Conservation (phyloP, 2,797 vertebrate species). For the Ispidina picta region DNA sequence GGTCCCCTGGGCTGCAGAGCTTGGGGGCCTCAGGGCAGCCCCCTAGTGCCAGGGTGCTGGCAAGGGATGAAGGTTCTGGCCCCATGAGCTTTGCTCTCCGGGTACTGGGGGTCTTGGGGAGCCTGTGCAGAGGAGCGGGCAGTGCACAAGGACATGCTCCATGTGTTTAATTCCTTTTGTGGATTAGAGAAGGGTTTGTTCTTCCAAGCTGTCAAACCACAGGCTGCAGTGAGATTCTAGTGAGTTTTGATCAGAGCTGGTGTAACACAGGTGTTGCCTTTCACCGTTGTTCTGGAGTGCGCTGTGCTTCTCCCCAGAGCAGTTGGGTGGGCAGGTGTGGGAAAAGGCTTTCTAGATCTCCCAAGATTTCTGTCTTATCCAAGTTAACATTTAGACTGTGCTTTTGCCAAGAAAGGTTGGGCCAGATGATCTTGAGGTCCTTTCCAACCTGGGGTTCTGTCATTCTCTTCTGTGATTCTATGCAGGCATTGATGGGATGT, state of each 20-base stretch:
- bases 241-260: neutral
- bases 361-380: neutral
- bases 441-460: neutral
- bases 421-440: neutral
- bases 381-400: accelerated
- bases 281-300: accelerated
- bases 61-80: neutral
- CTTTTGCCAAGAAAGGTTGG: neutral
- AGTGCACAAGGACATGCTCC: neutral
- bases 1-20: neutral
- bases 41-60: neutral
- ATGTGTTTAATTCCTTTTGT: neutral
- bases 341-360: accelerated
- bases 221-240: accelerated
- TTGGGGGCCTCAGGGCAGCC: too few species aligned
- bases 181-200: accelerated
- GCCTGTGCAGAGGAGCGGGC: accelerated
- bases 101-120: neutral
- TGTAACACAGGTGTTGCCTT: neutral
- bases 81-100: neutral
- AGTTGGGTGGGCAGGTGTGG: accelerated
- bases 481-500: neutral
- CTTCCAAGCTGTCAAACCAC: accelerated
- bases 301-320: accelerated
- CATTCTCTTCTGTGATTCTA: neutral